phyloP scores from a whole-genome alignment of 2,113 vertebrate species.

The Phrynosoma platyrhinos region DNA sequence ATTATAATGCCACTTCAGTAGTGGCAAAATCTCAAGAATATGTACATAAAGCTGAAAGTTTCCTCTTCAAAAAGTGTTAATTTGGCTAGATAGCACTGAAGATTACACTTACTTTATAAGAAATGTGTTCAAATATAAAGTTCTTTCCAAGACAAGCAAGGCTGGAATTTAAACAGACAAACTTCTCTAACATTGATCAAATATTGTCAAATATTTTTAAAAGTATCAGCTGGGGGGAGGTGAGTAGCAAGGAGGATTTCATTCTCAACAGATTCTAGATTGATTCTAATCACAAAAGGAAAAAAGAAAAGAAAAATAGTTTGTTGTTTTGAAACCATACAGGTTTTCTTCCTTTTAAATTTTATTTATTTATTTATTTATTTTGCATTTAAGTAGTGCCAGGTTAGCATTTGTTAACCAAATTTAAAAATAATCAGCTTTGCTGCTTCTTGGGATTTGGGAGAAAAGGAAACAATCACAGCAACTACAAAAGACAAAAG shows the following conservation, averaged over 20 bases:
- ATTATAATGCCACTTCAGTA: not conserved
- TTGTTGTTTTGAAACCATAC: not conserved
- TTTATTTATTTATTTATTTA: not conserved
- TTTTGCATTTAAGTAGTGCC: not conserved
- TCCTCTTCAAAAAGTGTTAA: not conserved
- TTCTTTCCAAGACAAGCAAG: conserved; percentile 28
- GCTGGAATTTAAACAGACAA: not conserved
- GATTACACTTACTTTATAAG: conserved; percentile 62
- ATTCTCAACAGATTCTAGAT: not conserved
- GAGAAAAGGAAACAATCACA: not conserved
- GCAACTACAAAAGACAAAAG: not conserved
- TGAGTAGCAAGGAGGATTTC: not conserved
- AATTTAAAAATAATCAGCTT: not conserved
- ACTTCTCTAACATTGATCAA: conserved; percentile 1
- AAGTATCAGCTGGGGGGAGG: not conserved
- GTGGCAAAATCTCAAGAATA: not conserved
- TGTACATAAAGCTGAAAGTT: not conserved
- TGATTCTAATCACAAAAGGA: not conserved
- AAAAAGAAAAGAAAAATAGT: not conserved
- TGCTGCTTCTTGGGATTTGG: not conserved
- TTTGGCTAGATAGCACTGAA: conserved; percentile 3
- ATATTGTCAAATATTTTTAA: not conserved
- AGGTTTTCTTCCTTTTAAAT: not conserved
- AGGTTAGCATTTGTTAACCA: not conserved
- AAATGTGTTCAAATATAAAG: conserved; percentile 11